These are phyloP conservation scores for Betta splendens DNA, from an alignment of 2,797 vertebrate species.

Conservation along the genomic window DNA sequence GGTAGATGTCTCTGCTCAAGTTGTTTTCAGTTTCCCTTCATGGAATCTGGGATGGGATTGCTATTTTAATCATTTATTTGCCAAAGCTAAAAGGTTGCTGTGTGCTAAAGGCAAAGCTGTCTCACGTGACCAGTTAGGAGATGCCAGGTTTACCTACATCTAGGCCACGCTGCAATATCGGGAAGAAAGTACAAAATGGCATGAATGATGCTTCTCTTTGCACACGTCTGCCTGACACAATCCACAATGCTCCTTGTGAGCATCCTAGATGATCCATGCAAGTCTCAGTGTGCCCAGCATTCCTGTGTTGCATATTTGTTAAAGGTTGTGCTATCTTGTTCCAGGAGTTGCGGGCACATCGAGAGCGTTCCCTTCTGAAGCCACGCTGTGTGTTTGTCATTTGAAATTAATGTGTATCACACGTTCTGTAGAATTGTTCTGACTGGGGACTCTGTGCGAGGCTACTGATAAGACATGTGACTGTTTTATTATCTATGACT, in stretches of 20 bases:
- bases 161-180: conserved; percentile 20
- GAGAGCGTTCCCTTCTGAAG: neutral
- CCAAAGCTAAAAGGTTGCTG: conserved; percentile 17
- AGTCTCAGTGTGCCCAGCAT: neutral
- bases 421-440: neutral
- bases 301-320: neutral
- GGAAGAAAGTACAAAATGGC: conserved; percentile 10
- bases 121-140: conserved; percentile 61
- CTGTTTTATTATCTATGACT: conserved; percentile 31
- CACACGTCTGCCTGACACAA: conserved; percentile 8
- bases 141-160: conserved; percentile 21
- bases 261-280: neutral
- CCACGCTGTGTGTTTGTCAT: conserved; percentile 5
- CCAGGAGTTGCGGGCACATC: neutral
- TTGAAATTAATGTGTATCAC: conserved; percentile 23
- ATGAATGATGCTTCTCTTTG: conserved; percentile 57
- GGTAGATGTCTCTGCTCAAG: neutral
- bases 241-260: conserved; percentile 25
- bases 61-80: neutral
- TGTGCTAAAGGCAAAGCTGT: conserved; percentile 27
- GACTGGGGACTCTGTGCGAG: conserved; percentile 6
- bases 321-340: neutral
- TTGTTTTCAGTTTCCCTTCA: neutral
- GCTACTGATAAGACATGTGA: conserved; percentile 21
- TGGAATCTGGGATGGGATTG: neutral